Conservation (phyloP, 1,140 invertebrate species). For the Polyergus mexicanus region DNA sequence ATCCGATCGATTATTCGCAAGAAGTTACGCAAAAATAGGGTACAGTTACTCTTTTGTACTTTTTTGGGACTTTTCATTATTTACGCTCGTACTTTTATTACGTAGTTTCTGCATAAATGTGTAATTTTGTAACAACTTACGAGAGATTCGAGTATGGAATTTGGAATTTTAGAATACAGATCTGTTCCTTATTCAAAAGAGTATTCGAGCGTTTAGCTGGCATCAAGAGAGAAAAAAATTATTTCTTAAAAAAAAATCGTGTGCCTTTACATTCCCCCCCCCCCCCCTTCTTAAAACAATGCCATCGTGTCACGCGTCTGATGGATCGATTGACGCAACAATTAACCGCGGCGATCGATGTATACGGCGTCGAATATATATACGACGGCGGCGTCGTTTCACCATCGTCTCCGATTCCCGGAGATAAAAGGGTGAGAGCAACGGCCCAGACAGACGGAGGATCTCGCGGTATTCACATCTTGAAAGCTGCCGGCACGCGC, state of each 20-base stretch:
- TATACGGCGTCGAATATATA: constrained; percentile 6
- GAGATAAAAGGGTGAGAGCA: constrained; percentile 77
- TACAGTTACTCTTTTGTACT: neutral
- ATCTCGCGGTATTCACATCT: constrained; percentile 83
- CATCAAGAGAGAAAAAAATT: neutral
- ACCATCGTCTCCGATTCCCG: constrained; percentile 60
- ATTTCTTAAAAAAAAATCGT: neutral
- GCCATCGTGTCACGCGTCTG: neutral
- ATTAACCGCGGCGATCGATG: constrained; percentile 53
- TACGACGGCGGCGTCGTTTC: constrained; percentile 37
- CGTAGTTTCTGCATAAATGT: neutral
- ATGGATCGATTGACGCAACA: constrained; percentile 52
- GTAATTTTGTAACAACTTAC: neutral
- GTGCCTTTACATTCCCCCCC: neutral
- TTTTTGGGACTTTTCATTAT: neutral
- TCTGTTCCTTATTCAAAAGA: neutral
- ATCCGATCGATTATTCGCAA: constrained; percentile 11
- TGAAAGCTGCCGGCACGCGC: constrained; percentile 83
- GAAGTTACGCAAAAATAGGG: constrained; percentile 7
- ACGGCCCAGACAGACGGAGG: constrained; percentile 81
- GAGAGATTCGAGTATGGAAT: neutral
- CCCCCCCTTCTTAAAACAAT: neutral
- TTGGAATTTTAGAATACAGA: neutral
- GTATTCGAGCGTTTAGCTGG: neutral
- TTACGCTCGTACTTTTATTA: neutral